These are phyloP conservation scores for Latheticus oryzae DNA, from an alignment of 2,888 invertebrate species.

Conservation along the genomic window DNA sequence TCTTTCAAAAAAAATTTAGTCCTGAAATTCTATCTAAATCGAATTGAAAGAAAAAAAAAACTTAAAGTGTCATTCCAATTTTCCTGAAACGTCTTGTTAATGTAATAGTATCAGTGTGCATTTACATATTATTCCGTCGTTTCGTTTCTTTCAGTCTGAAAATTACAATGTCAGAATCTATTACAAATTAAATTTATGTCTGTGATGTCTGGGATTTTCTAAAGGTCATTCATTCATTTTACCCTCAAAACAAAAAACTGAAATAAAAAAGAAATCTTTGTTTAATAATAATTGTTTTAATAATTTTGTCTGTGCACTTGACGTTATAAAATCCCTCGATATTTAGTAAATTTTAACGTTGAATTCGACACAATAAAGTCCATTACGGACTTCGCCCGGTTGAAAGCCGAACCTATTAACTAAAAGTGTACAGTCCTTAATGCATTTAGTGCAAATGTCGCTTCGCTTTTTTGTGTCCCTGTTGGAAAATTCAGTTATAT, in stretches of 20 bases:
- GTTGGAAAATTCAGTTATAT: slow-evolving; percentile 62
- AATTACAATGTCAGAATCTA: slow-evolving; percentile 43
- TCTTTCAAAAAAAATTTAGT: too few species aligned
- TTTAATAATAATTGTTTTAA: too few species aligned
- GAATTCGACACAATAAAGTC: slow-evolving; percentile 62
- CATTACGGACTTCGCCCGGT: slow-evolving; percentile 60
- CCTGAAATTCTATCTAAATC: too few species aligned
- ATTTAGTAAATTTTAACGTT: slow-evolving; percentile 45
- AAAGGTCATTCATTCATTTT: too few species aligned
- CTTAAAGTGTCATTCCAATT: too few species aligned
- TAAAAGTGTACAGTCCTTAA: slow-evolving; percentile 64
- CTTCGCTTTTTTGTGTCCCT: slow-evolving; percentile 59
- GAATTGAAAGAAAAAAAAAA: too few species aligned
- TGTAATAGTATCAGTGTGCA: slow-evolving; percentile 39
- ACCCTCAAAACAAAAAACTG: too few species aligned
- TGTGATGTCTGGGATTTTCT: too few species aligned
- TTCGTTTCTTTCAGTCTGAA: slow-evolving; percentile 33
- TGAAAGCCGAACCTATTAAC: slow-evolving; percentile 66
- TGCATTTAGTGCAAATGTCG: slow-evolving; percentile 61
- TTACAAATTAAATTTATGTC: slow-evolving; percentile 42
- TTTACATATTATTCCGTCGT: slow-evolving; percentile 44
- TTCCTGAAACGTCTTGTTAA: slow-evolving; percentile 41
- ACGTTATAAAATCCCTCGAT: too few species aligned
- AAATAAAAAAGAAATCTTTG: too few species aligned
- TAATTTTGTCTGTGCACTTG: too few species aligned